Evolutionary conservation across 2,113 vertebrate species (phyloP).

Genomic region (Aptenodytes patagonicus): DNA sequence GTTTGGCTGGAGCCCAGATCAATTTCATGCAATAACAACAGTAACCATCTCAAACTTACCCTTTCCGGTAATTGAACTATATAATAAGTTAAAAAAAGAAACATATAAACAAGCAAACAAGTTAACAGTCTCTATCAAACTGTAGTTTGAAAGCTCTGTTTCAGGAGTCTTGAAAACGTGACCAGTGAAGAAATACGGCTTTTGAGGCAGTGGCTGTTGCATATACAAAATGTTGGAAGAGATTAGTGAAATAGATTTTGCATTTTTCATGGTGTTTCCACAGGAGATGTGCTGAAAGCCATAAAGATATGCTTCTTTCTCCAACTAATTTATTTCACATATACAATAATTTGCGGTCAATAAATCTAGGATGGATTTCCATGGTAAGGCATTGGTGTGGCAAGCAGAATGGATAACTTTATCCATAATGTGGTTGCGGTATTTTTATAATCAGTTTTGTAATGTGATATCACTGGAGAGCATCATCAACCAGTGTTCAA

Average conservation of each 20-base stretch:
- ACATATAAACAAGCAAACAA: not conserved
- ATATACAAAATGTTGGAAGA: slow-evolving; percentile 16
- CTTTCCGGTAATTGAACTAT: slow-evolving; percentile 15
- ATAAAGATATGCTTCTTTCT: slow-evolving; percentile 56
- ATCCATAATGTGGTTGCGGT: not conserved
- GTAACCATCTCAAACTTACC: slow-evolving; percentile 34
- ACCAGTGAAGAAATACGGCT: not conserved
- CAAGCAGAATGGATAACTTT: slow-evolving; percentile 43
- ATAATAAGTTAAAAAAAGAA: not conserved
- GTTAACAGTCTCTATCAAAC: not conserved
- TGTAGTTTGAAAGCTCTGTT: not conserved
- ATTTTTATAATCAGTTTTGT: slow-evolving; percentile 40
- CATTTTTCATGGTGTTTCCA: slow-evolving; percentile 46
- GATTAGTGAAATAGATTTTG: slow-evolving; percentile 23
- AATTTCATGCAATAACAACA: slow-evolving; percentile 63
- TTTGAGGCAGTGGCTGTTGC: slow-evolving; percentile 2
- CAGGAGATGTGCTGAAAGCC: slow-evolving; percentile 54
- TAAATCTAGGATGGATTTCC: slow-evolving; percentile 43
- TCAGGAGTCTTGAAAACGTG: not conserved
- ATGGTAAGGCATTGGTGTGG: slow-evolving; percentile 16
- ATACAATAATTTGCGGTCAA: slow-evolving; percentile 47
- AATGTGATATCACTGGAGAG: slow-evolving; percentile 28
- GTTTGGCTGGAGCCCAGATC: slow-evolving; percentile 60
- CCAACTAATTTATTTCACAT: slow-evolving; percentile 57
- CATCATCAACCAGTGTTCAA: slow-evolving; percentile 24